These are phyloP conservation scores for Lepus townsendii DNA, from an alignment of 2,797 vertebrate species.

Conservation along the genomic window DNA sequence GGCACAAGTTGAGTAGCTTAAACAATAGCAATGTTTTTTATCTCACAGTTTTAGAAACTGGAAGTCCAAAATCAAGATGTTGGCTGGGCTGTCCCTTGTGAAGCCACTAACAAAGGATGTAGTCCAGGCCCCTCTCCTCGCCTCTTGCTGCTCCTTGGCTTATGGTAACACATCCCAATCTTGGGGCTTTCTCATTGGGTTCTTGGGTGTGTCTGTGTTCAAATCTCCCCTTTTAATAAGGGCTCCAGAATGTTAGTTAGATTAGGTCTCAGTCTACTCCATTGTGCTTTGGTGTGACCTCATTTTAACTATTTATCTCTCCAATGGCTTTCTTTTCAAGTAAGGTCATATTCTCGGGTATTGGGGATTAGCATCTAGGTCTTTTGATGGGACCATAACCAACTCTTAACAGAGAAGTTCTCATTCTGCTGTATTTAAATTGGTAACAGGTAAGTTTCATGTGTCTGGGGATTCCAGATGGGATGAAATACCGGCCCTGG, in stretches of 20 bases:
- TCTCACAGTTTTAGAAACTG: background rate
- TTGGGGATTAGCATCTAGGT: background rate
- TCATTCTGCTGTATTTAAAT: background rate
- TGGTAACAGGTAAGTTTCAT: background rate
- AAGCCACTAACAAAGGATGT: background rate
- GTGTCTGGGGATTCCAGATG: background rate
- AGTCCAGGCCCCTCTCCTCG: background rate
- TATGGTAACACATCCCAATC: background rate
- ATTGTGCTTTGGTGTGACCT: background rate
- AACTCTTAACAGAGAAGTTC: background rate
- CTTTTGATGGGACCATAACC: background rate
- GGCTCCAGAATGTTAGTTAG: background rate
- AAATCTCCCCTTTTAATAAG: background rate
- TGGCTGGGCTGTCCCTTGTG: background rate
- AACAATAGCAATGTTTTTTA: background rate
- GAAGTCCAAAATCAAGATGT: background rate
- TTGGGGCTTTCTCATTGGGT: background rate
- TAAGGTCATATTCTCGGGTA: background rate
- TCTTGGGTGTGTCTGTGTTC: background rate
- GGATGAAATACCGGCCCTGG: background rate
- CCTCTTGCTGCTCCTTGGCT: background rate
- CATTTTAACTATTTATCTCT: background rate
- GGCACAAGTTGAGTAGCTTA: fast-evolving
- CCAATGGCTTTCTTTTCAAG: background rate
- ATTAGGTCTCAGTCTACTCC: background rate